Evolutionary conservation across 2,888 invertebrate species (phyloP).

Genomic region (Epistrophe eligans): DNA sequence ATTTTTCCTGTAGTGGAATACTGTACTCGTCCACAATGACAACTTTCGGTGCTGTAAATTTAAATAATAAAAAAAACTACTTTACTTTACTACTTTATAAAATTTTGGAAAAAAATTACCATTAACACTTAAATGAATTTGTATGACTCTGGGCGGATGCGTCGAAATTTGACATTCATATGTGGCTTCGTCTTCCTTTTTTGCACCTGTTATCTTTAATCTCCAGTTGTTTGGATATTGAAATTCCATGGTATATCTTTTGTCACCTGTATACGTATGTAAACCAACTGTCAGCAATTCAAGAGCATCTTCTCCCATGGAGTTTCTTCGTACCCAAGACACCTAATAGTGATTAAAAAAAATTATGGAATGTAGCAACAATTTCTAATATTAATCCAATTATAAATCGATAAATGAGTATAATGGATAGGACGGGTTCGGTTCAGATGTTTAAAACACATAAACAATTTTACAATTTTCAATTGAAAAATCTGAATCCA

Average conservation of each 20-base stretch:
- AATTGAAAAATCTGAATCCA: no score
- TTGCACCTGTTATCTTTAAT: constrained; percentile 85
- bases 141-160: constrained; percentile 85
- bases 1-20: constrained; percentile 85
- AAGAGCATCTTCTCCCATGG: constrained; percentile 86
- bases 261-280: constrained; percentile 88
- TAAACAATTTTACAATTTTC: no score
- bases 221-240: constrained; percentile 86
- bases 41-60: constrained; percentile 85
- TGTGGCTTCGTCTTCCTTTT: constrained; percentile 85
- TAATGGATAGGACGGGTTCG: no score
- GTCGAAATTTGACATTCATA: constrained; percentile 86
- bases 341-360: constrained; percentile 84
- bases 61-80: constrained; percentile 12
- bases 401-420: no score
- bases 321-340: constrained; percentile 88
- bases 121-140: constrained; percentile 84
- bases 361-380: background rate
- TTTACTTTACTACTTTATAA: background rate
- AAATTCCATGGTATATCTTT: constrained; percentile 85
- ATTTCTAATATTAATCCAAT: no score
- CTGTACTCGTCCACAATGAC: constrained; percentile 86
- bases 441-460: no score
- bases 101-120: constrained; percentile 80
- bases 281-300: constrained; percentile 88